Percentiles rank a stretch among this genome's conserved stretches.
Evolutionary conservation across 2,113 vertebrate species (phyloP).

Genomic region (Prionailurus viverrinus): DNA sequence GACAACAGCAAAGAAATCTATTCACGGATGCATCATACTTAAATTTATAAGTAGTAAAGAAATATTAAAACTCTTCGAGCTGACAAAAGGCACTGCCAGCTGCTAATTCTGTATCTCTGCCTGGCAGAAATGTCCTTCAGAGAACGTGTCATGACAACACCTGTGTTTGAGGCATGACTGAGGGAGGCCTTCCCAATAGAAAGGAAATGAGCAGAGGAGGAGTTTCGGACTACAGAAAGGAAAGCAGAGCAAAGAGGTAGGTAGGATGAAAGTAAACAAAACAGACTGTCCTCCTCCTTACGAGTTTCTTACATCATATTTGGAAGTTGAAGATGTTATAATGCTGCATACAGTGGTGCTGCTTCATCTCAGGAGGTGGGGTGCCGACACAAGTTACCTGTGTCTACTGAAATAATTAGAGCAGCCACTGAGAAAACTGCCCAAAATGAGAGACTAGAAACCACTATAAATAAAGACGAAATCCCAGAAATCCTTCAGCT

Average conservation of each 20-base stretch:
- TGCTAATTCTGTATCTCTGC: neutral
- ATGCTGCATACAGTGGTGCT: neutral
- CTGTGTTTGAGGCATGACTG: neutral
- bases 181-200: neutral
- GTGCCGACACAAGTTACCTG: neutral
- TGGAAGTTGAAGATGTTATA: neutral
- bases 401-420: neutral
- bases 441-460: neutral
- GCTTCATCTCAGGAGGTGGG: neutral
- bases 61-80: neutral
- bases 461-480: neutral
- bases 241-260: neutral
- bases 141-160: fast-evolving
- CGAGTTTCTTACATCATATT: neutral
- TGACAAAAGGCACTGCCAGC: neutral
- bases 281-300: neutral
- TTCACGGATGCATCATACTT: neutral
- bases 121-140: neutral
- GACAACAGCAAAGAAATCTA: neutral
- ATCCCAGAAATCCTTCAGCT: neutral
- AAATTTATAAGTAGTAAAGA: neutral
- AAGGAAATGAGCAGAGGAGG: neutral
- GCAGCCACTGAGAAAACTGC: neutral
- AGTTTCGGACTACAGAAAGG: neutral
- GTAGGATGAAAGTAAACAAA: neutral